These are phyloP conservation scores for Enteromius mattozi DNA, from an alignment of 2,797 vertebrate species.

Conservation along the genomic window DNA sequence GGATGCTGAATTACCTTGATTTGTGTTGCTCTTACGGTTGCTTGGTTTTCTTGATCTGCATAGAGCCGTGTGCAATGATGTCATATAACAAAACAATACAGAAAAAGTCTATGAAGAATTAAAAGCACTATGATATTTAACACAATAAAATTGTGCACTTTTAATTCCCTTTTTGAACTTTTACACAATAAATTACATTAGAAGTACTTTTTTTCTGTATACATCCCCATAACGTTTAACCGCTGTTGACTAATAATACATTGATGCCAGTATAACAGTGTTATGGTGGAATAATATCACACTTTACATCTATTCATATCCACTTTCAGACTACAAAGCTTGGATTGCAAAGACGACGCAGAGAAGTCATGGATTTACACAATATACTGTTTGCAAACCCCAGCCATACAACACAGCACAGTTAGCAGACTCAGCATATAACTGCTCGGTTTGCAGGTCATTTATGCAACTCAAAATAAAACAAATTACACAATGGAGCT, in stretches of 20 bases:
- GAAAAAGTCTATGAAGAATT: conserved; percentile 14
- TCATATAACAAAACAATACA: conserved; percentile 34
- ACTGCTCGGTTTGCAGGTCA: conserved; percentile 51
- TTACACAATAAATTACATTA: conserved; percentile 39
- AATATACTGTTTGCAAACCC: conserved; percentile 52
- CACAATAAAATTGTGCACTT: conserved; percentile 28
- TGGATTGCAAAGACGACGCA: conserved; percentile 26
- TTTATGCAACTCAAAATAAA: conserved; percentile 55
- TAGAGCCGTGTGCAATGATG: conserved; percentile 37
- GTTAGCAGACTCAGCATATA: conserved; percentile 54
- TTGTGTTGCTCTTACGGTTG: conserved; percentile 30
- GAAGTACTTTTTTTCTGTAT: conserved; percentile 30
- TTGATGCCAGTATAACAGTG: conserved; percentile 31
- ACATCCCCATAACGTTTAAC: conserved; percentile 4
- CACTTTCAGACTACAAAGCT: conserved; percentile 52
- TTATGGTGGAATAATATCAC: conserved; percentile 33
- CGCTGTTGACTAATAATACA: conserved; percentile 32
- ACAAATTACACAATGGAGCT: conserved; percentile 51
- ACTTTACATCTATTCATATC: conserved; percentile 48
- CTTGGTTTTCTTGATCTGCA: conserved; percentile 48
- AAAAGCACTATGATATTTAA: conserved; percentile 32
- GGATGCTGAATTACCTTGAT: conserved; percentile 35
- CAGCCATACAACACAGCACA: conserved; percentile 56
- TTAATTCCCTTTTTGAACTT: conserved; percentile 35
- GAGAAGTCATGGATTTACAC: conserved; percentile 37